Evolutionary conservation across 2,113 vertebrate species (phyloP), one percentile per base, ranked within the genome.

Genomic region (Protomyctophum bolini): DNA sequence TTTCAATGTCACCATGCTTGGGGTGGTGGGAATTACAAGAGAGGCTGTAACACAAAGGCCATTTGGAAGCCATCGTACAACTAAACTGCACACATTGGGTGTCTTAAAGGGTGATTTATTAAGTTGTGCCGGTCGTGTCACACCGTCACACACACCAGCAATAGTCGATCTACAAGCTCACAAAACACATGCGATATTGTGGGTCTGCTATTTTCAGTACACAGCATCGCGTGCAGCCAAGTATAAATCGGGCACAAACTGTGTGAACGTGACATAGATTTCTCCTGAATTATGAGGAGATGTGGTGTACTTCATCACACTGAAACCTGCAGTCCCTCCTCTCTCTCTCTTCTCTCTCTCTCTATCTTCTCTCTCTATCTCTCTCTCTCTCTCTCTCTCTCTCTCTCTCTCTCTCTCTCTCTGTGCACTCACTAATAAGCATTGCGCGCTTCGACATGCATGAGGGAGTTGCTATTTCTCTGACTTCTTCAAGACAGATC

Each of bases 391-490:
- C 47, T 10, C 15, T 11, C 48, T 15, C n/a, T 54, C 4, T 51
- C 55, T 51, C 8, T 58, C 6, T 29, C 6, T 45, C 15, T 68
- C 5, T 63, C 8, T 49, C 11, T 61, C 28, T 52, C 8, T 21
- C 9, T 10, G 4, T 51, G 6, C 70, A 56, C 47, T 80, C 81
- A 51, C 77, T 89, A 91, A 88, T 88, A 89, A 89, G 86, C 84
- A 58, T 67, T 1, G 73, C 72, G 76, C 66, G 79, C 76, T 73
- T 83, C 82, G 83, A 83, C 83, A 88, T 87, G 86, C 88, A 83
- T 79, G 82, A 83, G 75, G 63, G 79, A 76, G 48, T 55, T 8
- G 65, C 51, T 54, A 77, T 75, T 21, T 47, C 71, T 76, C 48
- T 68, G 73, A 41, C 66, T 73, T 58, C 66, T 72, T 78, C 58